These are phyloP conservation scores for Eupithecia exiguata DNA, from an alignment of 2,888 invertebrate genomes.

Conservation along the genomic window DNA sequence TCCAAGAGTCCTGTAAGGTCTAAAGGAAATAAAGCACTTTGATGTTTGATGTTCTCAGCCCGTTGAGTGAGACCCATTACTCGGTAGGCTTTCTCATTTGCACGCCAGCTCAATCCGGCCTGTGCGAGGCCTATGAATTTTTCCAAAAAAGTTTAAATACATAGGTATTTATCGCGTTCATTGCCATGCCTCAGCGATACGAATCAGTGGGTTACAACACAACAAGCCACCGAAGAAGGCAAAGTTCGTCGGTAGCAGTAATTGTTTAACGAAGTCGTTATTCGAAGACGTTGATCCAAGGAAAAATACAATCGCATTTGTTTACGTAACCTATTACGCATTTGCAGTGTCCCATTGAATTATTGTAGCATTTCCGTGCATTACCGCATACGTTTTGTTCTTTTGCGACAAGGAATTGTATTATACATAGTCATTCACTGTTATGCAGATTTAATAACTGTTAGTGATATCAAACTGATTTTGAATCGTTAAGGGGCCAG, in stretches of 20 bases:
- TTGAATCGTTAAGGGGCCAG: background rate
- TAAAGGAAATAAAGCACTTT: no score
- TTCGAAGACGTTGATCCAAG: background rate
- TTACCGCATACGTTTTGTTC: background rate
- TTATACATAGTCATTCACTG: background rate
- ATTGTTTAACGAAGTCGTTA: background rate
- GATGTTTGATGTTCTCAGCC: no score
- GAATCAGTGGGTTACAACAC: background rate
- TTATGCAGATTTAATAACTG: background rate
- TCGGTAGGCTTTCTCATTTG: background rate
- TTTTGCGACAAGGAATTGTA: background rate
- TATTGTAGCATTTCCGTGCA: background rate
- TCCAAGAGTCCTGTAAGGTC: no score
- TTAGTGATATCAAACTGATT: background rate
- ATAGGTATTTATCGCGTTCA: no score
- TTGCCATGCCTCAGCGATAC: background rate
- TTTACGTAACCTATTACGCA: constrained; percentile 3
- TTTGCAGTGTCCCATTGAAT: background rate
- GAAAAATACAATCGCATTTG: background rate
- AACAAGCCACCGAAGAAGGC: background rate
- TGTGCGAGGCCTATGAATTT: background rate
- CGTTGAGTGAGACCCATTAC: background rate
- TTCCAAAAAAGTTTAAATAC: no score
- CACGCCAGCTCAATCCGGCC: no score
- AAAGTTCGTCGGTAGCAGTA: background rate